A percentile compares a stretch with the other conserved stretches of the same genome.
These are phyloP conservation scores for Tiliacea citrago DNA, from an alignment of 2,888 invertebrate species.

Conservation along the genomic window DNA sequence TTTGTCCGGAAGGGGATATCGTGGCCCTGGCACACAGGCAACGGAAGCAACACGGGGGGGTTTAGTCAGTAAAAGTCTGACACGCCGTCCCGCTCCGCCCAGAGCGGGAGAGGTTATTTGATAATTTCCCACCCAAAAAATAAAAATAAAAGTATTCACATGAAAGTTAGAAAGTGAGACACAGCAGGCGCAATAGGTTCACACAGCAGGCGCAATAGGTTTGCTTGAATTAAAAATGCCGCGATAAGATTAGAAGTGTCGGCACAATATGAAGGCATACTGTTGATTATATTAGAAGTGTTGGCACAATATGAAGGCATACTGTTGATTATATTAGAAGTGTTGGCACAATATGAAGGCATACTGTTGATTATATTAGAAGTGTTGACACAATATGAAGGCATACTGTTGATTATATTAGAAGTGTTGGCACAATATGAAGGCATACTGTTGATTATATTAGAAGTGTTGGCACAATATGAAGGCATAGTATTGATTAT, in stretches of 20 bases:
- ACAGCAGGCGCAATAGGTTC: constrained; percentile 1
- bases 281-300: constrained; percentile 30
- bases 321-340: constrained; percentile 25
- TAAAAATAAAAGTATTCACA: constrained; percentile 8
- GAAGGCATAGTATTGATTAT: constrained; percentile 21
- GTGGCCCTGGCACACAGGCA: too few species aligned
- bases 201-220: constrained; percentile 9
- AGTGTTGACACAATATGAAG: too few species aligned
- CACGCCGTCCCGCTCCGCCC: too few species aligned
- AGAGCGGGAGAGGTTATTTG: too few species aligned
- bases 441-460: constrained; percentile 18
- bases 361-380: constrained; percentile 19
- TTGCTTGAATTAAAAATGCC: constrained; percentile 48
- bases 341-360: too few species aligned
- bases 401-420: constrained; percentile 19
- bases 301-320: too few species aligned
- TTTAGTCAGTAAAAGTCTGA: too few species aligned
- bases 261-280: constrained; percentile 5
- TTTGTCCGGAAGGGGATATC: too few species aligned
- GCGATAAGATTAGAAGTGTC: constrained; percentile 42
- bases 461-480: too few species aligned
- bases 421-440: too few species aligned
- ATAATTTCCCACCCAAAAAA: too few species aligned
- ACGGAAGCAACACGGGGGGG: too few species aligned
- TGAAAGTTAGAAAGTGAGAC: constrained; percentile 38